Evolutionary conservation across 2,888 invertebrate genomes (phyloP).

Genomic region (Zhuqinia jingwanae): DNA sequence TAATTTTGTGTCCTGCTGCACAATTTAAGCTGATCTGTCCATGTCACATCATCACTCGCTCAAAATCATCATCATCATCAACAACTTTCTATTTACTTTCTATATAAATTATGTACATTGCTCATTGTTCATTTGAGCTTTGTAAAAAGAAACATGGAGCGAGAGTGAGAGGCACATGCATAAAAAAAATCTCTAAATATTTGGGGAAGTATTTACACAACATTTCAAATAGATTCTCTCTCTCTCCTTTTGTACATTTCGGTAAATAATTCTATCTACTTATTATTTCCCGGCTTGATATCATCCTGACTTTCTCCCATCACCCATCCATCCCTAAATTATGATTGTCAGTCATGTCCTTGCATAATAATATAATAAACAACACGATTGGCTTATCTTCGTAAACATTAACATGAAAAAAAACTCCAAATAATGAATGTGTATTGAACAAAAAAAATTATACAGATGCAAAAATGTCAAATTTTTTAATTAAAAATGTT

Average conservation of each 20-base stretch:
- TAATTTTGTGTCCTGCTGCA: conserved; percentile 66
- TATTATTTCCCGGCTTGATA: conserved; percentile 32
- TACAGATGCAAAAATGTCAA: not conserved
- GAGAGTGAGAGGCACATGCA: not conserved
- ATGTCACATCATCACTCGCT: conserved; percentile 58
- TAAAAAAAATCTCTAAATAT: not conserved
- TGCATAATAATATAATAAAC: conserved; percentile 39
- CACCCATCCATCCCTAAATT: not conserved
- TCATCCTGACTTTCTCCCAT: conserved; percentile 33
- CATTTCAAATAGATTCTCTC: conserved; percentile 26
- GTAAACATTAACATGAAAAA: conserved; percentile 7
- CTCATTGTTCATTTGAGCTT: conserved; percentile 27
- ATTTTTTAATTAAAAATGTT: conserved; percentile 57
- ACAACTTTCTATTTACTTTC: conserved; percentile 9
- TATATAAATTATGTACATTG: conserved; percentile 23
- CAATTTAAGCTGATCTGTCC: conserved; percentile 71
- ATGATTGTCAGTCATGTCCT: conserved; percentile 15
- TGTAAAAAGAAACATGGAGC: too few species aligned
- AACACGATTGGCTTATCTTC: conserved; percentile 5
- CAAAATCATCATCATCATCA: not conserved
- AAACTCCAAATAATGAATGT: conserved; percentile 44
- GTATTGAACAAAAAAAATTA: conserved; percentile 11
- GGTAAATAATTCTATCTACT: conserved; percentile 28
- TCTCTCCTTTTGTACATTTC: conserved; percentile 34
- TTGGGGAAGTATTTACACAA: conserved; percentile 2